Conservation (phyloP, 2,797 vertebrate species). For the Crenuchus spilurus region DNA sequence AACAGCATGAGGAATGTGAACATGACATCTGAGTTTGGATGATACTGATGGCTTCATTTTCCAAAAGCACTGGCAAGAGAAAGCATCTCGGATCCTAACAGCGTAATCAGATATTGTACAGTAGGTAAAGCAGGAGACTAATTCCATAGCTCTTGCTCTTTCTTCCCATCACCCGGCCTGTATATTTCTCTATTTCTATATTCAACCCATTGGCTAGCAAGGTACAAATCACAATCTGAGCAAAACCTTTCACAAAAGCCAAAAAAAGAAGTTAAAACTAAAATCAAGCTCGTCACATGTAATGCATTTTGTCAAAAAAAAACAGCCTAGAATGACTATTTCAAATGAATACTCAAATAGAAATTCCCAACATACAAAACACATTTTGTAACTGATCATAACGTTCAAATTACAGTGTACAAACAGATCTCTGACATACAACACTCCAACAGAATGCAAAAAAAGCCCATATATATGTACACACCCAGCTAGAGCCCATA, state of each 20-base stretch:
- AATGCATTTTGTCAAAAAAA: slow-evolving; percentile 47
- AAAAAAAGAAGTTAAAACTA: slow-evolving; percentile 29
- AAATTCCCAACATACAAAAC: slow-evolving; percentile 66
- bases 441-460: slow-evolving; percentile 51
- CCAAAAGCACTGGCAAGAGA: slow-evolving; percentile 48
- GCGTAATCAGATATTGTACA: slow-evolving; percentile 45
- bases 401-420: slow-evolving; percentile 66
- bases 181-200: slow-evolving; percentile 50
- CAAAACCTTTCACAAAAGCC: slow-evolving; percentile 35
- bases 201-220: slow-evolving; percentile 62
- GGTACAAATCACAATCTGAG: slow-evolving; percentile 20
- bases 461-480: slow-evolving; percentile 63
- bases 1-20: neutral
- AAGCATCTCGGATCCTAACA: slow-evolving; percentile 17
- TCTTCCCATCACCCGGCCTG: slow-evolving; percentile 39
- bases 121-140: slow-evolving; percentile 31
- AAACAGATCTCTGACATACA: slow-evolving; percentile 59
- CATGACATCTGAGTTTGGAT: slow-evolving; percentile 14
- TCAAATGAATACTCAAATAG: slow-evolving; percentile 64
- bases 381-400: slow-evolving; percentile 66
- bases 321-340: slow-evolving; percentile 34
- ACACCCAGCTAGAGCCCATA: slow-evolving; percentile 59
- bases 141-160: neutral
- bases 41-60: slow-evolving; percentile 59
- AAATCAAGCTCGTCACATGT: slow-evolving; percentile 60